Base-by-base conservation (phyloP, 2,888 invertebrate species). In the Ischnura elegans region DNA sequence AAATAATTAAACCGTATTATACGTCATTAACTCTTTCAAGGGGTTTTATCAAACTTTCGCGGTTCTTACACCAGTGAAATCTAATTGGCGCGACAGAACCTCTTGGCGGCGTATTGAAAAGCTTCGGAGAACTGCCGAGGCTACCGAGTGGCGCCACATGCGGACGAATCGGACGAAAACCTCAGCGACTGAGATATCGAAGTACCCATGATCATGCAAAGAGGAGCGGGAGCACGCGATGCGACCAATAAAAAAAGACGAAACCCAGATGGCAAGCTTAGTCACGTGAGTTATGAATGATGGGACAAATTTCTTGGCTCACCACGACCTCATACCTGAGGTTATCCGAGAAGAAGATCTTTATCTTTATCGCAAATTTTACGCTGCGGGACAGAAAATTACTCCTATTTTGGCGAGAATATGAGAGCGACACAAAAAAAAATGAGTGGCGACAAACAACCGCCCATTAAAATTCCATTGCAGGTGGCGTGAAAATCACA, bases 241-340 rank as follows among this genome's bases (percentile, higher is more conserved):
- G 21, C 8, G 85, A 43, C 36, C 4, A 36, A 51, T 19, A 29
- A 93, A 85, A 93, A 42, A 84, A 87, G 85, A 21, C 87, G 25
- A 2, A 19, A 87, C 16, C 61, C 21, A 45, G 87, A 45, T 66
- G 93, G 47, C 87, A 47, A 21, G 61, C 61, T 43, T 43, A 42
- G 36, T 13, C 61, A 55, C 25, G 66, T 90, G 66, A 90, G 66
- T 90, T 90, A 90, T 90, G 90, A 90, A 21, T 46, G n/a, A 86
- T 45, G 86, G 86, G 86, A 45, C 25, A 66, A 61, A 61, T 61
- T 43, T 61, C 19, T n/a, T 25, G 90, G 55, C 90, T 21, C 45
- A 13, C 25, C 19, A 29, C 43, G n/a, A 66, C 43, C 90, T 90
- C 47, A 42, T 86, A n/a, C 45, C 86, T 46, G 45, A 25, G 25